Evolutionary conservation across 2,888 invertebrate genomes (phyloP).

Genomic region (Megastigmus dorsalis): DNA sequence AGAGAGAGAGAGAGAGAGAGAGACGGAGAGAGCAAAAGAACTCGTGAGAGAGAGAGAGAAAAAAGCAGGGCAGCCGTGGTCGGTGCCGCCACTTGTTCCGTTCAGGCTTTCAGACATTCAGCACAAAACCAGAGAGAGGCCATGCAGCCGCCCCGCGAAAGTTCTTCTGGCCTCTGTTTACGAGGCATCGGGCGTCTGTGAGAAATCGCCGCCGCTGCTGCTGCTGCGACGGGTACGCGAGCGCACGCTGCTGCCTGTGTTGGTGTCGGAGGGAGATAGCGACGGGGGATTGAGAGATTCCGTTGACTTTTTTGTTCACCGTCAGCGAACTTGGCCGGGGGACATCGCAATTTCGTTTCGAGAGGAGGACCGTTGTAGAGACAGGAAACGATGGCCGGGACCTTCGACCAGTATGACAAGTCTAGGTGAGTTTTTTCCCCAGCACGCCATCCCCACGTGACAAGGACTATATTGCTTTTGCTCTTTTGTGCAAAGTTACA

Average conservation of each 20-base stretch:
- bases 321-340: not conserved
- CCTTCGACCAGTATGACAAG: constrained; percentile 83
- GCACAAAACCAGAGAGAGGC: constrained; percentile 2
- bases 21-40: not conserved
- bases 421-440: constrained; percentile 76
- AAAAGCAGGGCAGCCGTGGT: not conserved
- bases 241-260: not conserved
- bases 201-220: not conserved
- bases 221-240: not conserved
- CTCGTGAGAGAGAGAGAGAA: not conserved
- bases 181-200: constrained; percentile 30
- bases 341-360: not conserved
- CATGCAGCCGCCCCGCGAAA: constrained; percentile 40
- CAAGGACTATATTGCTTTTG: not conserved
- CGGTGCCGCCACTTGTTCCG: constrained; percentile 44
- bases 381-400: constrained; percentile 77
- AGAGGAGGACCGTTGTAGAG: not conserved
- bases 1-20: not conserved
- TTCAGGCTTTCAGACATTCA: not conserved
- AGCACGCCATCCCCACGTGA: not conserved
- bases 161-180: constrained; percentile 40
- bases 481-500: too few relatives aligned
- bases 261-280: not conserved
- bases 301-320: not conserved
- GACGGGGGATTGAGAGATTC: not conserved